Conservation (phyloP, 2,888 invertebrate genomes). For the Hesperia comma region DNA sequence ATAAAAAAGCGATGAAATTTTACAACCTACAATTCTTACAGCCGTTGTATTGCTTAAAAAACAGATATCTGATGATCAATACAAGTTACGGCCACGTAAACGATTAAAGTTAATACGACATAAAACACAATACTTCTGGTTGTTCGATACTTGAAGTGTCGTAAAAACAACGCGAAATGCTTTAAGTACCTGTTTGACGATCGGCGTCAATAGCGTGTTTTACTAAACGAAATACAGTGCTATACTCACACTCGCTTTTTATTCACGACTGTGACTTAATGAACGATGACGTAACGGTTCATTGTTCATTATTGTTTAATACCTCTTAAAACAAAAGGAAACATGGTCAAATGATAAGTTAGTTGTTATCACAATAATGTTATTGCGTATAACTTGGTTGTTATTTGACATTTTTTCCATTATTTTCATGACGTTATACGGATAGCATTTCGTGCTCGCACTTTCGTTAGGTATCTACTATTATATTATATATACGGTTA, state of each 20-base stretch:
- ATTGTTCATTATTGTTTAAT: no score
- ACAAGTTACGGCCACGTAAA: constrained; percentile 67
- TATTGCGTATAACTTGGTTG: no score
- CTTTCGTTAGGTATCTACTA: no score
- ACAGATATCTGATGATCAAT: background rate
- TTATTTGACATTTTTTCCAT: no score
- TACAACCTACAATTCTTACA: constrained; percentile 4
- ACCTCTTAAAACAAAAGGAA: no score
- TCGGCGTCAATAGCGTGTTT: background rate
- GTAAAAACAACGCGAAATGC: constrained; percentile 51
- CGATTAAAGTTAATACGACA: constrained; percentile 69
- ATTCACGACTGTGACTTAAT: background rate
- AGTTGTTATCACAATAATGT: no score
- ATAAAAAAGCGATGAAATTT: background rate
- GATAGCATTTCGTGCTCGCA: no score
- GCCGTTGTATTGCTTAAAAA: background rate
- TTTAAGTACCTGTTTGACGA: constrained; percentile 2
- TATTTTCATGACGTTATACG: no score
- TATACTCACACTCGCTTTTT: background rate
- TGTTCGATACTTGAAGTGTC: constrained; percentile 72
- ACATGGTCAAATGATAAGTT: no score
- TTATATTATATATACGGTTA: no score
- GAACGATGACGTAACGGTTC: background rate
- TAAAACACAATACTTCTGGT: constrained; percentile 71
- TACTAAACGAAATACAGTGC: background rate